A percentile compares a stretch with the other conserved stretches of the same genome.
These are phyloP conservation scores for Leucopsar rothschildi DNA, from an alignment of 2,113 vertebrate species.

Conservation along the genomic window DNA sequence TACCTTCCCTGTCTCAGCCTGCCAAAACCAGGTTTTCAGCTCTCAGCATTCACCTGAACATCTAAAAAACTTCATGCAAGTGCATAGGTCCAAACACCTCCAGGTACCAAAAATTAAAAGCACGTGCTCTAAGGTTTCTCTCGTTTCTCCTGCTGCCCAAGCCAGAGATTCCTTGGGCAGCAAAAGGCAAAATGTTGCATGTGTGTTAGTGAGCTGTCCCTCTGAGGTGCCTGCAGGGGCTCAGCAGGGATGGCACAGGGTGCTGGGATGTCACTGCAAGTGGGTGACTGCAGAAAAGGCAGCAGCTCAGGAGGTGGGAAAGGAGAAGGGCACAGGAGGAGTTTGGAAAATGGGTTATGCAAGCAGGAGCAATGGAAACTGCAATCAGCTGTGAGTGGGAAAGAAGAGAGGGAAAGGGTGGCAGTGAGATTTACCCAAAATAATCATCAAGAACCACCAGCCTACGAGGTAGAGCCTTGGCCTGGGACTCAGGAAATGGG, in stretches of 20 bases:
- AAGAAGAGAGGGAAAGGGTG: background rate
- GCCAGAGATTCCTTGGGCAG: background rate
- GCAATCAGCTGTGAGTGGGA: background rate
- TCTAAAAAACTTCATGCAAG: background rate
- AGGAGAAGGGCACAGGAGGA: background rate
- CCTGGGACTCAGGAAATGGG: background rate
- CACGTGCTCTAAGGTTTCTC: rapidly evolving
- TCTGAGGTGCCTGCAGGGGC: background rate
- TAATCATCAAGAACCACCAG: background rate
- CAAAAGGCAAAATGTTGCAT: background rate
- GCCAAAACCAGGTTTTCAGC: background rate
- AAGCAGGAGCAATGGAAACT: background rate
- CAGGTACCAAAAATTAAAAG: background rate
- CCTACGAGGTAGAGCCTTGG: background rate
- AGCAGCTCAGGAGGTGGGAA: background rate
- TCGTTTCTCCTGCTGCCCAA: background rate
- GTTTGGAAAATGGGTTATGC: background rate
- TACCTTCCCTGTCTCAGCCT: background rate
- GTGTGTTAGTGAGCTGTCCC: background rate
- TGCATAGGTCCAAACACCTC: background rate
- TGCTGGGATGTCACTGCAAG: background rate
- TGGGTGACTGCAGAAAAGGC: background rate
- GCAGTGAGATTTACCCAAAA: background rate
- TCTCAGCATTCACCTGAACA: background rate
- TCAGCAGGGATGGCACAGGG: background rate